Percentiles rank a stretch among this genome's conserved stretches.
These are phyloP conservation scores for Hoplostethus mediterraneus DNA, from an alignment of 2,797 vertebrate genomes.

Conservation along the genomic window DNA sequence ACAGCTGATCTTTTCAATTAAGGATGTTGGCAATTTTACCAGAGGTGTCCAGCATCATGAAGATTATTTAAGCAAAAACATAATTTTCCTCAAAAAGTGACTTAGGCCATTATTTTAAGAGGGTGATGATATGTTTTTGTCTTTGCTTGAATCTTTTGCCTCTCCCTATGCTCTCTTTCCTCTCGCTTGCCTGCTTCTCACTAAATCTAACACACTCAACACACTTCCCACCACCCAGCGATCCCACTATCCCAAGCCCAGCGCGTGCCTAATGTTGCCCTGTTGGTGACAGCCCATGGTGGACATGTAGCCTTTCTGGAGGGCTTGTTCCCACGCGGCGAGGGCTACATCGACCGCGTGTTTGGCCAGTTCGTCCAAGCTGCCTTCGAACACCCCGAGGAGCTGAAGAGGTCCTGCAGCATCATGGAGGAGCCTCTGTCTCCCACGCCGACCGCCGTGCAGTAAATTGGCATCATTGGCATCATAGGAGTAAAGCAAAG, in stretches of 20 bases:
- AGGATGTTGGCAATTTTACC: no score
- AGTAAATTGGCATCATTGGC: not conserved
- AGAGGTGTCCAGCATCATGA: no score
- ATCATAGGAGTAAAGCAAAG: not conserved
- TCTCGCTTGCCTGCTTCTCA: not conserved
- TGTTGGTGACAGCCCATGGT: conserved; percentile 84
- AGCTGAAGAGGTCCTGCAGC: conserved; percentile 77
- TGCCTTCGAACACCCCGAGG: conserved; percentile 78
- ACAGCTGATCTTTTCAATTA: no score
- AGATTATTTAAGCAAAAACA: no score
- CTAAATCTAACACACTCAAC: not conserved
- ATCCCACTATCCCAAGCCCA: conserved; percentile 79
- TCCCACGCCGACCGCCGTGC: conserved; percentile 10
- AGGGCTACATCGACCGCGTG: conserved; percentile 86
- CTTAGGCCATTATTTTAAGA: no score
- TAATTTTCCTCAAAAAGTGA: no score
- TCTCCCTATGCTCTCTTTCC: not conserved
- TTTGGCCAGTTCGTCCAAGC: conserved; percentile 84
- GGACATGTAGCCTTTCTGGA: conserved; percentile 91
- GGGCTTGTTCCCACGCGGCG: conserved; percentile 83
- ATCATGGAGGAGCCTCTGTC: conserved; percentile 38
- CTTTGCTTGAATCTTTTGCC: no score
- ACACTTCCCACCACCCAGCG: conserved; percentile 67
- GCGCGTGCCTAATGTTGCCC: conserved; percentile 79
- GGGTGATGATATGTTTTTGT: no score